Percentiles rank a stretch among this genome's conserved stretches.
phyloP scores from a whole-genome alignment of 2,797 vertebrate genomes.

The Sebastes elongatus region DNA sequence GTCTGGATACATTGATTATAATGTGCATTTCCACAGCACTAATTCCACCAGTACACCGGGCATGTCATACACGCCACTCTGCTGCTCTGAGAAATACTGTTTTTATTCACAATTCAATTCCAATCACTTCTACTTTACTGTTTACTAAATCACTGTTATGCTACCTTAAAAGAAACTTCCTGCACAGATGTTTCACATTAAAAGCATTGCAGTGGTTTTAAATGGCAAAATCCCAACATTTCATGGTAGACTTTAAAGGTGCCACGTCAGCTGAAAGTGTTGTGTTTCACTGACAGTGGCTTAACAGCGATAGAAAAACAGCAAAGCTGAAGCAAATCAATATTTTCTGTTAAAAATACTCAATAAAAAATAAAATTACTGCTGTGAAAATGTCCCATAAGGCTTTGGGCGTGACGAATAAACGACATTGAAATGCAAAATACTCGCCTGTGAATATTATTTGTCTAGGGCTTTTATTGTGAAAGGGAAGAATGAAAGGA shows the following conservation, averaged over 20 bases:
- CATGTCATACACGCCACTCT: not conserved
- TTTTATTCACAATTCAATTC: not conserved
- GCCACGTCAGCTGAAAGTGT: not conserved
- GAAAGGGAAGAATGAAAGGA: too few relatives aligned
- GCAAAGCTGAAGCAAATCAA: not conserved
- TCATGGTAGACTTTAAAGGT: not conserved
- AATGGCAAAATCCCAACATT: not conserved
- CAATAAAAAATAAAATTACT: not conserved
- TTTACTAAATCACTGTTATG: not conserved
- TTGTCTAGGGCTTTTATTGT: too few relatives aligned
- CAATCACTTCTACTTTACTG: not conserved
- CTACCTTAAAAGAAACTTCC: not conserved
- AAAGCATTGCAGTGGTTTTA: not conserved
- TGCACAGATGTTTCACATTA: not conserved
- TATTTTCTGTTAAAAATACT: not conserved
- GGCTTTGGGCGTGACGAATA: too few relatives aligned
- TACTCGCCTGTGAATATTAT: too few relatives aligned
- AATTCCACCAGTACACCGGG: not conserved
- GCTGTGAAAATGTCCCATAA: not conserved
- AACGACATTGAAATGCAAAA: rapidly evolving
- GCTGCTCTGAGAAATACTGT: not conserved
- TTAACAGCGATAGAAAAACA: too few relatives aligned
- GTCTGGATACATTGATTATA: not conserved
- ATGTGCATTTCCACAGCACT: not conserved
- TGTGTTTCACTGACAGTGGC: not conserved